Conservation (phyloP, 2,797 vertebrate species). For the Amazona ochrocephala region DNA sequence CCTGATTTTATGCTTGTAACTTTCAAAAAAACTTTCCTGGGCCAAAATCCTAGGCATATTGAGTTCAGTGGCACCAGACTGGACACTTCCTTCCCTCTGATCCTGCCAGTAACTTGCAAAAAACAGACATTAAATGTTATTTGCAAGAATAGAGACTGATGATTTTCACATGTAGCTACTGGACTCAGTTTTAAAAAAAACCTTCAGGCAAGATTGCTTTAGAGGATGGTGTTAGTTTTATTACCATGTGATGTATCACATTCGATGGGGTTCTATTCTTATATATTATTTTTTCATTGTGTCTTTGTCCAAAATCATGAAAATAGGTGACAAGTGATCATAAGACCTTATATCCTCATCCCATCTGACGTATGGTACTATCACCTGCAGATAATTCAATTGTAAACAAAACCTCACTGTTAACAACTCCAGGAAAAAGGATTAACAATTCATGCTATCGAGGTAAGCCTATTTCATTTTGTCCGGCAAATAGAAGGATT, state of each 20-base stretch:
- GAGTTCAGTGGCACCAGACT: background rate
- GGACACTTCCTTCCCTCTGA: background rate
- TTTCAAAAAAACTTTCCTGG: background rate
- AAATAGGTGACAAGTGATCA: slow-evolving; percentile 45
- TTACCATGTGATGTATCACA: background rate
- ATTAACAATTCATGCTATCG: slow-evolving; percentile 68
- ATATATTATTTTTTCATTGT: slow-evolving; percentile 1
- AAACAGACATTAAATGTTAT: background rate
- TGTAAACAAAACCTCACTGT: slow-evolving; percentile 63
- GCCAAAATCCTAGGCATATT: background rate
- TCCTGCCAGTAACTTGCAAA: background rate
- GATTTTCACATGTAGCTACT: background rate
- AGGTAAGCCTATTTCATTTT: slow-evolving; percentile 65
- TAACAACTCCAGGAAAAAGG: slow-evolving; percentile 63
- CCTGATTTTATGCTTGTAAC: background rate
- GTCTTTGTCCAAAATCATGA: background rate
- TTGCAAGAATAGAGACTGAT: background rate
- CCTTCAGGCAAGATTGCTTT: slow-evolving; percentile 7
- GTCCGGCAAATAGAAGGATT: slow-evolving; percentile 48
- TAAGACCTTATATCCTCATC: slow-evolving; percentile 24
- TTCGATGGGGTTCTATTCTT: background rate
- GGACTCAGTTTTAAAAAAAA: background rate
- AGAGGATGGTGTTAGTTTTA: background rate
- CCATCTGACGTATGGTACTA: background rate
- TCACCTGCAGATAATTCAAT: slow-evolving; percentile 51